These are phyloP conservation scores for Nomada lathburiana DNA, from an alignment of 2,888 invertebrate species.

Conservation along the genomic window DNA sequence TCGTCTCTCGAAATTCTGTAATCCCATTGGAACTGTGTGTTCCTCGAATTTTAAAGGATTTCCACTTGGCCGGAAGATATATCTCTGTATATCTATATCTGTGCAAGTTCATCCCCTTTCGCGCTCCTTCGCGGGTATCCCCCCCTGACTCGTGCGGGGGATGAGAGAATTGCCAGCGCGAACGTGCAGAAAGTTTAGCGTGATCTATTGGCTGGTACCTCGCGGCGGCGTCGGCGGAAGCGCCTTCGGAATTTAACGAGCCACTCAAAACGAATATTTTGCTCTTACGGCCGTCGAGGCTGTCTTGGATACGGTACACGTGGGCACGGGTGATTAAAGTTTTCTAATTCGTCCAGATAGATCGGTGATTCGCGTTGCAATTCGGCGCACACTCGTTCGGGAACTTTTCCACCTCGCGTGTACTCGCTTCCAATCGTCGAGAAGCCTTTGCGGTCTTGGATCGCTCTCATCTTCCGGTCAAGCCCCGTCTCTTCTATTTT, in stretches of 20 bases:
- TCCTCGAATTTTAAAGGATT: constrained; percentile 56
- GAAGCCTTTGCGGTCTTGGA: constrained; percentile 30
- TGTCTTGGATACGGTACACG: constrained; percentile 21
- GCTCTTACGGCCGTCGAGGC: constrained; percentile 43
- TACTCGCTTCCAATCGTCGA: constrained; percentile 53
- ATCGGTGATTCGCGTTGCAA: constrained; percentile 39
- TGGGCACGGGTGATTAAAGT: constrained; percentile 44
- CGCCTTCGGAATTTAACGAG: constrained; percentile 70
- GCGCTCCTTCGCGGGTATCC: constrained; percentile 56
- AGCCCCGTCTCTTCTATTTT: neutral
- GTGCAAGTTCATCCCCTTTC: constrained; percentile 12
- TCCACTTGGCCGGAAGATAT: constrained; percentile 20
- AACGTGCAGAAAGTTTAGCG: constrained; percentile 71
- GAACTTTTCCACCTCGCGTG: constrained; percentile 33
- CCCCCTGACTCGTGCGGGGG: constrained; percentile 41
- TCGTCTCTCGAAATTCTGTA: neutral
- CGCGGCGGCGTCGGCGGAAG: constrained; percentile 50
- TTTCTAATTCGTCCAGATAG: constrained; percentile 43
- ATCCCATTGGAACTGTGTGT: neutral
- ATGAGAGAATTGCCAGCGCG: constrained; percentile 63
- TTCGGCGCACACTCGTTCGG: constrained; percentile 16
- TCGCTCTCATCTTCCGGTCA: constrained; percentile 1
- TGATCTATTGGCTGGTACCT: constrained; percentile 73
- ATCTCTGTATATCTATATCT: neutral
- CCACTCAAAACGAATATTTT: constrained; percentile 72